phyloP scores from a whole-genome alignment of 2,888 invertebrate genomes.

The Perithous albicinctus region DNA sequence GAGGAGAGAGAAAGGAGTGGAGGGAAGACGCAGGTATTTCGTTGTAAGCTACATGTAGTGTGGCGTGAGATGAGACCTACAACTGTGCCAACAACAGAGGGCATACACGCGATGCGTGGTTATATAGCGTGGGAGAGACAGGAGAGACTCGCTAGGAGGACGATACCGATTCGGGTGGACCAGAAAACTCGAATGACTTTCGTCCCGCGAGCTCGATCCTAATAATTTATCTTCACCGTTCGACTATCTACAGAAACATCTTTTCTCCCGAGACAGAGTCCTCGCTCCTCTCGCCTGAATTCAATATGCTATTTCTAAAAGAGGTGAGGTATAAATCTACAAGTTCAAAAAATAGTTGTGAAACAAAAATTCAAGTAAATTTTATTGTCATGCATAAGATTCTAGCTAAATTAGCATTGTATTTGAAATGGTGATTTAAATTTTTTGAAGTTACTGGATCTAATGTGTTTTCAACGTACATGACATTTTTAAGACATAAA shows the following conservation, averaged over 20 bases:
- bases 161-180: conserved; percentile 58
- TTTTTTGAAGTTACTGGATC: too few species aligned
- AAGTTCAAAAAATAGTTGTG: background rate
- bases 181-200: conserved; percentile 61
- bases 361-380: background rate
- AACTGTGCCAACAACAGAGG: conserved; percentile 43
- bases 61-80: conserved; percentile 49
- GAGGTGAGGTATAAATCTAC: conserved; percentile 1
- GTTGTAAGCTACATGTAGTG: conserved; percentile 58
- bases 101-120: conserved; percentile 41
- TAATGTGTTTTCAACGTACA: too few species aligned
- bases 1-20: conserved; percentile 19
- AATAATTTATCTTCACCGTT: conserved; percentile 65
- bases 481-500: too few species aligned
- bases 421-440: background rate
- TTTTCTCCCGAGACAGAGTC: conserved; percentile 18
- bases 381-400: background rate
- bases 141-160: conserved; percentile 32
- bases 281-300: conserved; percentile 13
- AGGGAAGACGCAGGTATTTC: conserved; percentile 61
- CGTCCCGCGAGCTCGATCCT: conserved; percentile 54
- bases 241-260: conserved; percentile 55
- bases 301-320: conserved; percentile 30
- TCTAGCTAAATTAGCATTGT: background rate
- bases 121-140: conserved; percentile 70